Evolutionary conservation across 2,797 vertebrate species (phyloP).

Genomic region (Bradypus variegatus): DNA sequence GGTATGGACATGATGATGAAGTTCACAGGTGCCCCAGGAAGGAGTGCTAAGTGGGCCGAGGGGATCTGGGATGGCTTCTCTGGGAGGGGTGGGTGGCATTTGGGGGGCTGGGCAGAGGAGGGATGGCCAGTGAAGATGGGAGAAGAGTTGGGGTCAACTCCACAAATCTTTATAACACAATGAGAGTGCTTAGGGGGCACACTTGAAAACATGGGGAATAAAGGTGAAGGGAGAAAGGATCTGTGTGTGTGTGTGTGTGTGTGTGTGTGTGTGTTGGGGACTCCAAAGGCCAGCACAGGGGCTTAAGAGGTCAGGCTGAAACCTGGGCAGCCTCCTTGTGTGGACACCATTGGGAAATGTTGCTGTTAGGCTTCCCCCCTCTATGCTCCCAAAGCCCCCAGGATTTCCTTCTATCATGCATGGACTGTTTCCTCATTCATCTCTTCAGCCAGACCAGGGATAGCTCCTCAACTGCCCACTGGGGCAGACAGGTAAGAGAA

Average conservation of each 20-base stretch:
- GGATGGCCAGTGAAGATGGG: not conserved
- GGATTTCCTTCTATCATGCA: not conserved
- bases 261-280: no score
- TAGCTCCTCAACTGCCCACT: not conserved
- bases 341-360: not conserved
- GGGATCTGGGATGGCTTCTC: not conserved
- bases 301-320: not conserved
- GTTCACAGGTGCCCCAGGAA: not conserved
- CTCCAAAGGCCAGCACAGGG: not conserved
- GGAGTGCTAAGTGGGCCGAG: not conserved
- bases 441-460: not conserved
- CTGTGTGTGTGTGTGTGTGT: no score
- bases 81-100: not conserved
- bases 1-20: not conserved
- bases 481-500: not conserved
- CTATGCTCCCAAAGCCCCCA: no score
- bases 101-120: not conserved
- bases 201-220: not conserved
- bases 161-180: not conserved
- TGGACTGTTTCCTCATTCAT: not conserved
- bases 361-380: not conserved
- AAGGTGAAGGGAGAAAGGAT: not conserved
- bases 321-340: not conserved
- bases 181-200: not conserved
- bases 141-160: not conserved